Percentiles rank a stretch among this genome's conserved stretches.
These are phyloP conservation scores for Xiphophorus hellerii DNA, from an alignment of 2,113 vertebrate species.

Conservation along the genomic window DNA sequence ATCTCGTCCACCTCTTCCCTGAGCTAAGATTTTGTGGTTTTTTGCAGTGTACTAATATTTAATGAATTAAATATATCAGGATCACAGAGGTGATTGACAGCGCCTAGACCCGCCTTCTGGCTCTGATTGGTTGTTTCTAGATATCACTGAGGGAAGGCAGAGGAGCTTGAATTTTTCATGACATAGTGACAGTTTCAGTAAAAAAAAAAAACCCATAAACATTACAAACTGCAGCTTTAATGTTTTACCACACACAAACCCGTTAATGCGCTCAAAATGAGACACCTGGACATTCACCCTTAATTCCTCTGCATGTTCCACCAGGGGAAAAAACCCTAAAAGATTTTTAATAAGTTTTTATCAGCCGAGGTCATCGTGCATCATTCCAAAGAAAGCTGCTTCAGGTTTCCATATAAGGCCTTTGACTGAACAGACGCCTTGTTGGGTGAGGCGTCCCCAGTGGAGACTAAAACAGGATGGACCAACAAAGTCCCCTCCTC, in stretches of 20 bases:
- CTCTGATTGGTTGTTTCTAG: too few species aligned
- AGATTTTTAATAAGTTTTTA: background rate
- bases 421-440: conserved; percentile 41
- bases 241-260: conserved; percentile 8
- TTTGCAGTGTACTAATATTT: too few species aligned
- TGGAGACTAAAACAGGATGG: conserved; percentile 58
- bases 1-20: too few species aligned
- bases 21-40: too few species aligned
- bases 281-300: conserved; percentile 7
- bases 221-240: background rate
- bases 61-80: too few species aligned
- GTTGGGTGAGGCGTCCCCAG: conserved; percentile 70
- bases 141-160: too few species aligned
- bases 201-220: too few species aligned
- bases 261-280: background rate
- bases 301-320: conserved; percentile 1
- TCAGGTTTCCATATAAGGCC: conserved; percentile 75
- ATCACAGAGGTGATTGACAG: too few species aligned
- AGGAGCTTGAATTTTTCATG: too few species aligned
- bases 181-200: too few species aligned
- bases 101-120: too few species aligned
- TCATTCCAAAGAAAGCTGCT: conserved; percentile 37
- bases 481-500: conserved; percentile 1
- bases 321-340: background rate
- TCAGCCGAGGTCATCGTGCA: conserved; percentile 12